Percentiles rank a stretch among this genome's conserved stretches.
Conservation (phyloP, 2,113 vertebrate species). For the Shinisaurus crocodilurus region DNA sequence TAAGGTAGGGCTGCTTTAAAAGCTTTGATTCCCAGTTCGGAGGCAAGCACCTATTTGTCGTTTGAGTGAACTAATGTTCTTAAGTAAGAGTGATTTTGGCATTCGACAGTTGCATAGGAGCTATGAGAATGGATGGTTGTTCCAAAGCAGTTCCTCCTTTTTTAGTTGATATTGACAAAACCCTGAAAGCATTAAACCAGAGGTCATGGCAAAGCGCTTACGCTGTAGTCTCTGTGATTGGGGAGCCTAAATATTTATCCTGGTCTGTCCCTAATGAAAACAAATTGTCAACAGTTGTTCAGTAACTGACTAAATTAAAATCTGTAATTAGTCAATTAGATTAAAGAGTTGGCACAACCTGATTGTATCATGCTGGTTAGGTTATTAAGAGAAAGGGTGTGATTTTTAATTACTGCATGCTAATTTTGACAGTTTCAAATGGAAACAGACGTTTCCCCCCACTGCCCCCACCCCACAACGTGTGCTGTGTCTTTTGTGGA, state of each 20-base stretch:
- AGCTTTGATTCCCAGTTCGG: rapidly evolving
- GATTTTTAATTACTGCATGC: conserved; percentile 91
- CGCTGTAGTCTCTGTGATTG: conserved; percentile 79
- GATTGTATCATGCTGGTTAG: conserved; percentile 89
- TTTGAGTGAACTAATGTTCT: not conserved
- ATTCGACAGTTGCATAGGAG: not conserved
- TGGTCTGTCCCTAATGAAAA: conserved; percentile 89
- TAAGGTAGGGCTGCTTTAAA: conserved; percentile 19
- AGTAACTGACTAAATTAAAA: conserved; percentile 90
- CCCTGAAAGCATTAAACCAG: conserved; percentile 39
- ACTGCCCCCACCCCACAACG: conserved; percentile 60
- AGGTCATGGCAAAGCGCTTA: conserved; percentile 76
- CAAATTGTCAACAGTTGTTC: conserved; percentile 91
- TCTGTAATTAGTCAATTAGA: conserved; percentile 92
- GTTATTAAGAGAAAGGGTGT: conserved; percentile 91
- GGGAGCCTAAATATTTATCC: conserved; percentile 88
- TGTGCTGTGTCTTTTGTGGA: conserved; percentile 72
- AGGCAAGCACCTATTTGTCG: not conserved
- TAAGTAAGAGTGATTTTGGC: not conserved
- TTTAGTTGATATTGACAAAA: conserved; percentile 20
- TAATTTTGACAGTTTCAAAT: conserved; percentile 89
- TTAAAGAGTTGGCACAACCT: conserved; percentile 91
- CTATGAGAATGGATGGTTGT: rapidly evolving
- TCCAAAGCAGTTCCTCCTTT: conserved; percentile 43
- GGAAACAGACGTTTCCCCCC: conserved; percentile 81